These are phyloP conservation scores for Andrena trimmerana DNA, from an alignment of 2,888 invertebrate species.

Conservation along the genomic window DNA sequence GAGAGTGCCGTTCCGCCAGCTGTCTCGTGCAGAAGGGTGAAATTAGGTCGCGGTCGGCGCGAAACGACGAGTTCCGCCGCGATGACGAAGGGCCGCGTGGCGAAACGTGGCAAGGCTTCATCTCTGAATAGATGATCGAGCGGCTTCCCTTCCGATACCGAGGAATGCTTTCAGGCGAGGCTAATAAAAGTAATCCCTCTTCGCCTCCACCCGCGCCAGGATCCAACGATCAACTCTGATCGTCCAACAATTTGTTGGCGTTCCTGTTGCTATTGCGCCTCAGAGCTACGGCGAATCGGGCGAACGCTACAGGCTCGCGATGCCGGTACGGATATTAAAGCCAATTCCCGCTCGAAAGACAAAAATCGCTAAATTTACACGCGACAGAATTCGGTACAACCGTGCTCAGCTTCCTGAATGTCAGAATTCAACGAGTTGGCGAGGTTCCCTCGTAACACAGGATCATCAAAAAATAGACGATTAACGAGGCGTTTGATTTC, in stretches of 20 bases:
- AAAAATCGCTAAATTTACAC: constrained; percentile 59
- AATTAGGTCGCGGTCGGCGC: constrained; percentile 46
- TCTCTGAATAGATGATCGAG: not conserved
- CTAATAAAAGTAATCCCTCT: too few species aligned
- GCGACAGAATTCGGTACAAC: constrained; percentile 45
- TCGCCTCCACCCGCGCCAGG: not conserved
- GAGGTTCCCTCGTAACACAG: constrained; percentile 37
- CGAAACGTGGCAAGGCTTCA: not conserved
- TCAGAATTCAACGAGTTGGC: constrained; percentile 43
- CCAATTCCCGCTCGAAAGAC: constrained; percentile 9
- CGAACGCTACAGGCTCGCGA: not conserved
- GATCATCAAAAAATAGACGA: constrained; percentile 46
- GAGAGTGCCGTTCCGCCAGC: constrained; percentile 25
- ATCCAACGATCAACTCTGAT: not conserved
- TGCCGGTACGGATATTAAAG: constrained; percentile 7
- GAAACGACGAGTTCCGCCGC: constrained; percentile 15
- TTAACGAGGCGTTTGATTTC: constrained; percentile 22
- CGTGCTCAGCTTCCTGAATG: constrained; percentile 29
- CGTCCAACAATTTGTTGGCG: not conserved
- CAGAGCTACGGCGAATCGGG: not conserved
- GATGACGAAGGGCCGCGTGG: not conserved
- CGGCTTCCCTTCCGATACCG: not conserved
- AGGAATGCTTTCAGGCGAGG: too few species aligned
- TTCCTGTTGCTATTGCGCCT: constrained; percentile 23
- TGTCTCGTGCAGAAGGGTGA: constrained; percentile 44